phyloP scores from a whole-genome alignment of 2,797 vertebrate genomes.

The Ibycter americanus region DNA sequence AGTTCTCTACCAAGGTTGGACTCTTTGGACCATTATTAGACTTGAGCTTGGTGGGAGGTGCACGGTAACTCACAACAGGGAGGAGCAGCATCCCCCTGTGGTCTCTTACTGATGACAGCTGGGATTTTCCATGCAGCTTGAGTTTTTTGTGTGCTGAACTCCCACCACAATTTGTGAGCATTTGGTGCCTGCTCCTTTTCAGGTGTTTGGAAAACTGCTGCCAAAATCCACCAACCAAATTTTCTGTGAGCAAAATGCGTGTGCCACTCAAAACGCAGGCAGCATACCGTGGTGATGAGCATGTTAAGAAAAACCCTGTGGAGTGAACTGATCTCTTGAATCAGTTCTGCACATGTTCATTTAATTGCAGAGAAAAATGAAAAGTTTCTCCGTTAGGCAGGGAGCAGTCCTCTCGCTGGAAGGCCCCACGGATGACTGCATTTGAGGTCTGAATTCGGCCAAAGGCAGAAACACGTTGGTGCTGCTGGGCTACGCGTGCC shows the following conservation, averaged over 20 bases:
- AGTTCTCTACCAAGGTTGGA: fast-evolving
- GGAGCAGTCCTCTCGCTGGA: not conserved
- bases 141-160: not conserved
- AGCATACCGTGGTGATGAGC: not conserved
- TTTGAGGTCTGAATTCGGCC: not conserved
- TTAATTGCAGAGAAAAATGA: not conserved
- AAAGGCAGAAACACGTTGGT: not conserved
- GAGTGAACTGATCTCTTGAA: not conserved
- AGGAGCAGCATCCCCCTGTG: not conserved
- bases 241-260: not conserved
- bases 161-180: fast-evolving
- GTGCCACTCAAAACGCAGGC: not conserved
- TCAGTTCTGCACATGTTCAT: not conserved
- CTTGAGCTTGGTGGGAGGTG: not conserved
- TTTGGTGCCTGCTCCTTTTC: not conserved
- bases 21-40: not conserved
- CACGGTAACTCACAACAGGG: not conserved
- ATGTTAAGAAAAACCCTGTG: not conserved
- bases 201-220: not conserved
- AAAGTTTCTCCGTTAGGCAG: not conserved
- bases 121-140: not conserved
- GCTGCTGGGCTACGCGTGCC: not conserved
- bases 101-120: not conserved
- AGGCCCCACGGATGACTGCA: not conserved
- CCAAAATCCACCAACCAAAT: not conserved